Evolutionary conservation across 2,113 vertebrate species (phyloP), one percentile per base, ranked within the genome.

Genomic region (Corythornis madagascariensis): DNA sequence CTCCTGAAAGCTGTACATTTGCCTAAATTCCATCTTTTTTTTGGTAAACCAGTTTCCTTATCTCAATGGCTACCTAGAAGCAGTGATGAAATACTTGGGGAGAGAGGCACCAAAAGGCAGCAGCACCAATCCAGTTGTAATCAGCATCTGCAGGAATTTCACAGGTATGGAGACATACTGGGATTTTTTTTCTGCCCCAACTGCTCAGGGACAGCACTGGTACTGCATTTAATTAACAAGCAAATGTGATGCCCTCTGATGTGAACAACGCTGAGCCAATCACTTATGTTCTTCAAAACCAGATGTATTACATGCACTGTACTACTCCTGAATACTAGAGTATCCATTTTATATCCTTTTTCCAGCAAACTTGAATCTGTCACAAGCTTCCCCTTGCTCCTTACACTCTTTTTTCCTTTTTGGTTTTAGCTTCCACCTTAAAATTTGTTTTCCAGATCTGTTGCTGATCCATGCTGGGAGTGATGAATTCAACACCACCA

Each of bases 221-320:
- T 96, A 93, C 74, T 93, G 96, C 96, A 97, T 98, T 97, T 97
- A 97, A 98, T 98, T 98, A 98, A 97, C 97, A 97, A 97, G 97
- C 89, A 95, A 97, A 97, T 95, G 93, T 94, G 96, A 95, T 96
- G 95, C 96, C 97, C 97, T 97, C 95, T 48, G 0, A 97, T 93
- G 95, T 96, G 97, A 97, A 96, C 96, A 97, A 95, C 94, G 89
- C 96, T 93, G 95, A 97, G 94, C 61, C 94, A 94, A 96, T 92
- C 43, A 4, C 94, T 97, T 86, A 85, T 92, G 94, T 93, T 96
- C 96, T 96, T 92, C 91, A 94, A 79, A 94, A 96, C 43, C 96
- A 97, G 95, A 97, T 96, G 97, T 96, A 90, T 84, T 94, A 97
- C 95, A 96, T 94, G 94, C 38, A 91, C 71, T 61, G 79, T 83